These are phyloP conservation scores for Atta cephalotes DNA, from an alignment of 1,140 invertebrate genomes.

Conservation along the genomic window DNA sequence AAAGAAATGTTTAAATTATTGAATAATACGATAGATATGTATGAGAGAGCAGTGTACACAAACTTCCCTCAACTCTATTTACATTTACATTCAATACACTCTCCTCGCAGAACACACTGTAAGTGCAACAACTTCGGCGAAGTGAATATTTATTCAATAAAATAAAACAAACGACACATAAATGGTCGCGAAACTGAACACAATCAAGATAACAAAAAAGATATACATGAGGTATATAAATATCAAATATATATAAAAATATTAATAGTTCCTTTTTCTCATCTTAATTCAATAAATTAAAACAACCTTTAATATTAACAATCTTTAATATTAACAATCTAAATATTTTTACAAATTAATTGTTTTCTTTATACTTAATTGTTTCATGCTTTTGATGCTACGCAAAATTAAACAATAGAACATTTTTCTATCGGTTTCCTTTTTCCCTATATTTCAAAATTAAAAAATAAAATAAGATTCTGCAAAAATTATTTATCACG, in stretches of 20 bases:
- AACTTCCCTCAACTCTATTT: constrained; percentile 5
- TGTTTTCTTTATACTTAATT: neutral
- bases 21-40: neutral
- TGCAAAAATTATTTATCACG: neutral
- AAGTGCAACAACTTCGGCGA: constrained; percentile 7
- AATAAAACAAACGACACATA: neutral
- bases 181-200: neutral
- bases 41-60: neutral
- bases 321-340: neutral
- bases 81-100: neutral
- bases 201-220: neutral
- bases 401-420: neutral
- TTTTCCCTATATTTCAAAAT: neutral
- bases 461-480: neutral
- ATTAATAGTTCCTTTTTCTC: neutral
- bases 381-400: neutral
- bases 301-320: neutral
- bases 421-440: neutral
- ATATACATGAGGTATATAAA: neutral
- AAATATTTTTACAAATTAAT: neutral
- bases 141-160: neutral
- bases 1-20: neutral
- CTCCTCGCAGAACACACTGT: neutral
- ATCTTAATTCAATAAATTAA: neutral
- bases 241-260: neutral